Percentiles rank a stretch among this genome's conserved stretches.
Conservation (phyloP, 2,797 vertebrate genomes). For the Eidolon dupreanum region DNA sequence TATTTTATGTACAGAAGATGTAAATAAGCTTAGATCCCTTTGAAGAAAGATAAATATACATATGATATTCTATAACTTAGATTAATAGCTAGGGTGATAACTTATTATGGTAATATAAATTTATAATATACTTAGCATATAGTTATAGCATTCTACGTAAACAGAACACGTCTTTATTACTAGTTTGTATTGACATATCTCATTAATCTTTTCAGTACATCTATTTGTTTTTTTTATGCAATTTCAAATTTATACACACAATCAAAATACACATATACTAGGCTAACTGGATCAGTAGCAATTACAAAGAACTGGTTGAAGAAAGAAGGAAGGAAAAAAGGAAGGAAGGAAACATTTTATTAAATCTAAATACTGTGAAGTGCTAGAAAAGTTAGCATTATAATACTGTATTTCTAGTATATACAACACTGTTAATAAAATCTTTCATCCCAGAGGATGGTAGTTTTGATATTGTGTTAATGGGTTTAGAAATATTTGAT, state of each 20-base stretch:
- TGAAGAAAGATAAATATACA: slow-evolving; percentile 85
- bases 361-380: neutral
- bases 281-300: neutral
- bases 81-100: slow-evolving; percentile 81
- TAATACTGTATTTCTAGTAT: neutral
- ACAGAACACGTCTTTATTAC: slow-evolving; percentile 73
- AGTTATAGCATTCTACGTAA: slow-evolving; percentile 74
- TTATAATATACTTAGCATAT: slow-evolving; percentile 80
- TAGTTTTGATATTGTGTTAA: neutral
- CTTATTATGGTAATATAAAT: slow-evolving; percentile 76
- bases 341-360: neutral
- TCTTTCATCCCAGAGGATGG: neutral
- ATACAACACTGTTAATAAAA: neutral
- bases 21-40: slow-evolving; percentile 83
- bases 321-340: too few relatives aligned
- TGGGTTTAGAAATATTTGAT: neutral
- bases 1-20: slow-evolving; percentile 75
- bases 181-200: slow-evolving; percentile 71
- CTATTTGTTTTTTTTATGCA: neutral
- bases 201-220: slow-evolving; percentile 74
- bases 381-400: neutral
- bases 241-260: neutral
- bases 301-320: neutral
- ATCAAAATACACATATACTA: neutral
- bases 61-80: slow-evolving; percentile 74